A percentile compares a stretch with the other conserved stretches of the same genome.
phyloP scores from a whole-genome alignment of 1,140 invertebrate species.

The Bombus difficillimus region DNA sequence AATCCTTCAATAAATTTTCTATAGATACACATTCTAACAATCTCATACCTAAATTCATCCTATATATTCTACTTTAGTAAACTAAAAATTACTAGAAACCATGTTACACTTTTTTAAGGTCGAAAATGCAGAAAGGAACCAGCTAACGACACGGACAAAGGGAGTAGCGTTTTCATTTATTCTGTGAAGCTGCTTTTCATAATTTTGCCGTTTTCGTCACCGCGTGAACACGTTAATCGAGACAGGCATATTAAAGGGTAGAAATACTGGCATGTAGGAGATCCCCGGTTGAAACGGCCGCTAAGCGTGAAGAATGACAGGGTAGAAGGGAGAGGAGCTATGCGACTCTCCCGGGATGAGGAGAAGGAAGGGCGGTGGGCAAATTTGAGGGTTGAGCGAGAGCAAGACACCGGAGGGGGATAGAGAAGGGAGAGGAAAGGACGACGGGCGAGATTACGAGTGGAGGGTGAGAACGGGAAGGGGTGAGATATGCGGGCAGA shows the following conservation, averaged over 20 bases:
- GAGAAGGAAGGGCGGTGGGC: conserved; percentile 52
- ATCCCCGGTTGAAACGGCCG: neutral
- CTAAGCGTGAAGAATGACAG: conserved; percentile 40
- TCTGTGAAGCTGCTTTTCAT: neutral
- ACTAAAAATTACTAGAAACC: neutral
- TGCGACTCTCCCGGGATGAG: conserved; percentile 31
- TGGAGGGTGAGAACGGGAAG: conserved; percentile 45
- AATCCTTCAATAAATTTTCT: neutral
- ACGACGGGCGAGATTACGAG: conserved; percentile 42
- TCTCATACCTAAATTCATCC: neutral
- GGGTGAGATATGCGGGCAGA: conserved; percentile 43
- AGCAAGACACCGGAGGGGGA: conserved; percentile 36
- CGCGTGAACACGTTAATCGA: conserved; percentile 34
- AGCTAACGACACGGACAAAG: neutral
- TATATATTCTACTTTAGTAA: neutral
- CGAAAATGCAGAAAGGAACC: neutral
- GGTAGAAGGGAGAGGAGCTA: conserved; percentile 22
- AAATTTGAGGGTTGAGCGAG: conserved; percentile 74
- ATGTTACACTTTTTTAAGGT: no score
- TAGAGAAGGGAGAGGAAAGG: conserved; percentile 47
- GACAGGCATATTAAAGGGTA: conserved; percentile 25
- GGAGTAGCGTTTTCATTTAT: neutral
- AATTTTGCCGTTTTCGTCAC: conserved; percentile 12
- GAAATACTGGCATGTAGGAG: conserved; percentile 7
- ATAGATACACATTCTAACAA: neutral